Evolutionary conservation across 2,888 invertebrate species (phyloP).

Genomic region (Xylota segnis): DNA sequence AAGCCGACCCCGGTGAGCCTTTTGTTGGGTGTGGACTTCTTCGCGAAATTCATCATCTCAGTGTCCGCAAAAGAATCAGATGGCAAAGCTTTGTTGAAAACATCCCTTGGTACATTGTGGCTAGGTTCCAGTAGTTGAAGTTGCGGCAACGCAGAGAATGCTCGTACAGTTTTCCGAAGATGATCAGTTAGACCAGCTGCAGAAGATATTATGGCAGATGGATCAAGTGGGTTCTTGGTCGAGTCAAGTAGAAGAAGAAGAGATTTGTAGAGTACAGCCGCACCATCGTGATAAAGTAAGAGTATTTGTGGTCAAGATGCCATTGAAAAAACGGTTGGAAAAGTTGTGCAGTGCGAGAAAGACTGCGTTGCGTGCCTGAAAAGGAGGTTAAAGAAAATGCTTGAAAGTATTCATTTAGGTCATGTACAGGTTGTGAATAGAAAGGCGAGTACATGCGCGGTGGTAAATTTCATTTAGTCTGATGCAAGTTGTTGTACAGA

Average conservation of each 20-base stretch:
- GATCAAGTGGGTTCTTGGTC: neutral
- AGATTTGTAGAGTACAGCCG: conserved; percentile 5
- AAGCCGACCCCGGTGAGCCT: too few relatives aligned
- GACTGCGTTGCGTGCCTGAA: neutral
- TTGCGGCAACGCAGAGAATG: too few relatives aligned
- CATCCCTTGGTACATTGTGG: too few relatives aligned
- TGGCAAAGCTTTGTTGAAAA: too few relatives aligned
- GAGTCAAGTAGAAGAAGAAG: conserved; percentile 29
- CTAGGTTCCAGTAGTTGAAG: too few relatives aligned
- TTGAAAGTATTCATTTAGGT: neutral
- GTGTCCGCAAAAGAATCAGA: too few relatives aligned
- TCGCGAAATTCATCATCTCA: too few relatives aligned
- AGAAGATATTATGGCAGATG: neutral
- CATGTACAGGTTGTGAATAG: neutral
- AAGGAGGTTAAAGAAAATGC: conserved; percentile 9
- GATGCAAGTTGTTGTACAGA: conserved; percentile 33
- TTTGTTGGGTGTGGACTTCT: too few relatives aligned
- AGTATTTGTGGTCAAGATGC: neutral
- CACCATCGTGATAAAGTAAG: neutral
- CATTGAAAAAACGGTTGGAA: too few relatives aligned
- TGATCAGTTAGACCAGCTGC: conserved; percentile 16
- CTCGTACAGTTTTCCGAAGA: neutral
- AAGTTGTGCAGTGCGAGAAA: neutral
- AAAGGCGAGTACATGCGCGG: neutral
- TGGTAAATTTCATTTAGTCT: conserved; percentile 3